Conservation (phyloP, 2,113 vertebrate genomes). For the Chaetura pelagica region DNA sequence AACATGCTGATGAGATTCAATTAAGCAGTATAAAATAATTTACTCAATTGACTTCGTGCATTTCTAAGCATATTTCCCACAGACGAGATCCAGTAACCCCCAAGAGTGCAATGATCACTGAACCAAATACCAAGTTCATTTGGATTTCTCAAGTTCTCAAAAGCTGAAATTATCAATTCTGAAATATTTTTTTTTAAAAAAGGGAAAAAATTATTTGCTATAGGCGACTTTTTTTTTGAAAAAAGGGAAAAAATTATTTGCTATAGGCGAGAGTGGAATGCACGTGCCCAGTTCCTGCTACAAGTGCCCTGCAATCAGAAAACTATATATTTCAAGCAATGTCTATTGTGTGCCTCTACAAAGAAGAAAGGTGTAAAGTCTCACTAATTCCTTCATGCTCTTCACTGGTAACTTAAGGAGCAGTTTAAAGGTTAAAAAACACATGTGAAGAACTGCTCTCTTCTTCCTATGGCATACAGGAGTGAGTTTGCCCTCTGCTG, state of each 20-base stretch:
- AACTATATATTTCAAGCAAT: neutral
- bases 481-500: neutral
- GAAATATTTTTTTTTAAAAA: neutral
- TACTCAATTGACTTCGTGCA: neutral
- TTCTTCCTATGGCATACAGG: neutral
- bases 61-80: neutral
- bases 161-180: neutral
- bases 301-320: neutral
- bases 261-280: neutral
- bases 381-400: neutral
- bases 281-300: neutral
- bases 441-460: neutral
- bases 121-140: neutral
- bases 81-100: neutral
- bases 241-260: neutral
- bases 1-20: neutral
- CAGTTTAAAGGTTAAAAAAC: neutral
- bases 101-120: neutral
- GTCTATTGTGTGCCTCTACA: neutral
- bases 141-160: neutral
- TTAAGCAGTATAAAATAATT: neutral
- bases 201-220: neutral
- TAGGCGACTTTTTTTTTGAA: neutral
- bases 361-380: neutral
- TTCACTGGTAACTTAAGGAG: neutral